phyloP scores from a whole-genome alignment of 2,797 vertebrate species.

The Peromyscus aztecus region DNA sequence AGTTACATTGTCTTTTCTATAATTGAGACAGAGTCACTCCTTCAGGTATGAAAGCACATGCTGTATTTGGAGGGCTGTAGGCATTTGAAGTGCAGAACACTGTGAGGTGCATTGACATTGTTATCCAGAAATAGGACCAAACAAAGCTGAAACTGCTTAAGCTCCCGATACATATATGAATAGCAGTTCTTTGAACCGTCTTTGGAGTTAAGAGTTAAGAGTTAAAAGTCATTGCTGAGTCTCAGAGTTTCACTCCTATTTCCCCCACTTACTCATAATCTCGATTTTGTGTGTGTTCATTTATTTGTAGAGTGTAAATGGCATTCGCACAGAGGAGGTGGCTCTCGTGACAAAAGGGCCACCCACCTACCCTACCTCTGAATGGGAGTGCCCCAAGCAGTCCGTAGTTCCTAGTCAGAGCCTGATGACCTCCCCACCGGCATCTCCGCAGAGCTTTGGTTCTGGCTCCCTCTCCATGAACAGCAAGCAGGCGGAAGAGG shows the following conservation, averaged over 20 bases:
- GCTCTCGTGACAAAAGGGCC: constrained; percentile 86
- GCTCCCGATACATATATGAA: background rate
- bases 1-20: background rate
- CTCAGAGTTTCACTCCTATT: constrained; percentile 32
- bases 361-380: constrained; percentile 82
- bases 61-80: background rate
- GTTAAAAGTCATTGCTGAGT: constrained; percentile 68
- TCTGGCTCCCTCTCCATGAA: constrained; percentile 83
- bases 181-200: constrained; percentile 47
- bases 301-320: constrained; percentile 89
- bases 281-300: constrained; percentile 87
- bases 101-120: background rate
- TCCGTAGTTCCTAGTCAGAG: constrained; percentile 85
- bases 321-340: constrained; percentile 87
- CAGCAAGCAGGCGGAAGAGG: constrained; percentile 85
- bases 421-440: constrained; percentile 77
- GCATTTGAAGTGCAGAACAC: background rate
- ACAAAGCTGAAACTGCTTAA: background rate
- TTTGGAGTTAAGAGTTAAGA: constrained; percentile 9
- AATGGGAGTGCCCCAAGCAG: constrained; percentile 84
- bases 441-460: constrained; percentile 79
- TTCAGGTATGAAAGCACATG: background rate
- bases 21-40: constrained; percentile 7
- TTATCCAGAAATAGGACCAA: constrained; percentile 22
- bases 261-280: constrained; percentile 83